phyloP scores from a whole-genome alignment of 2,113 vertebrate species.

The Variabilichromis moorii region DNA sequence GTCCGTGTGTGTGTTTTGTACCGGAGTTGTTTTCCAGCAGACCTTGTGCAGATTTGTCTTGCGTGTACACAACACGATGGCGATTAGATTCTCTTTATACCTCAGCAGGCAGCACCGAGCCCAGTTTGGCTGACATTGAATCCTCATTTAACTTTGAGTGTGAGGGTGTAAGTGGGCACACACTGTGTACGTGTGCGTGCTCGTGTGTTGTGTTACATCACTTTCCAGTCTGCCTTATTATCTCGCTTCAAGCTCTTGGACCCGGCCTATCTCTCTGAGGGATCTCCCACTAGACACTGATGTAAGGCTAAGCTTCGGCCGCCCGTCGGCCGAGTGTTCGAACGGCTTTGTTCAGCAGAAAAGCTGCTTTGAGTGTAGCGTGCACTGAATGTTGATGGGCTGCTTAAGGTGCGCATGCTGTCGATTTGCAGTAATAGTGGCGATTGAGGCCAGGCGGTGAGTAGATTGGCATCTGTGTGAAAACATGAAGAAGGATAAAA shows the following conservation, averaged over 20 bases:
- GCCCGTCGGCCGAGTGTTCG: background rate
- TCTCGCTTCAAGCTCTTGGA: background rate
- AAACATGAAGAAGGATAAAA: background rate
- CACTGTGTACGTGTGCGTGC: background rate
- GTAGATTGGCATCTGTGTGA: background rate
- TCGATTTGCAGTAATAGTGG: background rate
- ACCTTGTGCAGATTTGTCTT: background rate
- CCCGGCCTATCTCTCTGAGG: background rate
- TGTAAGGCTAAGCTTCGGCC: background rate
- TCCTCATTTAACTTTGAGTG: slow-evolving; percentile 5
- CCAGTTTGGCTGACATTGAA: slow-evolving; percentile 56
- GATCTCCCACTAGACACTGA: slow-evolving; percentile 11
- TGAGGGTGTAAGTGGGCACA: background rate
- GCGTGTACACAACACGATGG: slow-evolving; percentile 14
- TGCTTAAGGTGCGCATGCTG: background rate
- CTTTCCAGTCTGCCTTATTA: background rate
- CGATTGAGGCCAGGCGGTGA: background rate
- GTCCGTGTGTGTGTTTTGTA: background rate
- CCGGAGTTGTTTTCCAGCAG: background rate
- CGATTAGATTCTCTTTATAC: slow-evolving; percentile 42
- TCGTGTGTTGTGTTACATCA: background rate
- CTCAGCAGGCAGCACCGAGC: slow-evolving; percentile 11
- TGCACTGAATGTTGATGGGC: background rate
- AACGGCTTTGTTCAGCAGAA: slow-evolving; percentile 24
- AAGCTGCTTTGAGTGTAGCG: background rate